These are phyloP conservation scores for Geophilus truncorum DNA, from an alignment of 2,888 invertebrate species.

Conservation along the genomic window DNA sequence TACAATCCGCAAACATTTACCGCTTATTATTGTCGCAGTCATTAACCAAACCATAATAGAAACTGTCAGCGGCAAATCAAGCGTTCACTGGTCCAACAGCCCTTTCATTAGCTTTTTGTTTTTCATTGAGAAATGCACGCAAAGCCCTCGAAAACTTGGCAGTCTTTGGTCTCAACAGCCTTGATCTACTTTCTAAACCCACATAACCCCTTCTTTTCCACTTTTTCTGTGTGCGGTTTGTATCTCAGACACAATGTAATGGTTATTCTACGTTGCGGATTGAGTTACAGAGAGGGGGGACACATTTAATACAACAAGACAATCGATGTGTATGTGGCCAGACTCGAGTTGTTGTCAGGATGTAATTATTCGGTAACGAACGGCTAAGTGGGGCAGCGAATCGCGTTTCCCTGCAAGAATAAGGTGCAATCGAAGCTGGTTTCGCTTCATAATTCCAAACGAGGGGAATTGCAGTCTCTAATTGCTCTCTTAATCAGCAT, in stretches of 20 bases:
- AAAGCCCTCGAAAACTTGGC: neutral
- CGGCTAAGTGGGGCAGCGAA: neutral
- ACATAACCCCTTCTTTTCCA: no score
- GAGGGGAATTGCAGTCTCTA: neutral
- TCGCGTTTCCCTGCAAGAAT: neutral
- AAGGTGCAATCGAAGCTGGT: neutral
- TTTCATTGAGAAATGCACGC: neutral
- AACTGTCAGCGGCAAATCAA: neutral
- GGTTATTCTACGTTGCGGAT: neutral
- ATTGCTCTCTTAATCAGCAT: neutral
- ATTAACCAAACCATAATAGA: neutral
- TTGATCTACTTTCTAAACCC: neutral
- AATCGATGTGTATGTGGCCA: neutral
- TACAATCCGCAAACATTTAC: neutral
- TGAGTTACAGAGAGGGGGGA: neutral
- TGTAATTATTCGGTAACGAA: constrained; percentile 16
- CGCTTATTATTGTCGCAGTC: neutral
- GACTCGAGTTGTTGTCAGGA: neutral
- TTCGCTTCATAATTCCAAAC: neutral
- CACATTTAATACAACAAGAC: neutral
- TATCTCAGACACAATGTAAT: neutral
- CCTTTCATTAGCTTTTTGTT: neutral
- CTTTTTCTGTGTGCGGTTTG: neutral
- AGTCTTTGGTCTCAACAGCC: neutral
- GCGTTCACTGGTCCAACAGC: neutral